phyloP scores from a whole-genome alignment of 1,140 invertebrate genomes.

The Battus philenor region DNA sequence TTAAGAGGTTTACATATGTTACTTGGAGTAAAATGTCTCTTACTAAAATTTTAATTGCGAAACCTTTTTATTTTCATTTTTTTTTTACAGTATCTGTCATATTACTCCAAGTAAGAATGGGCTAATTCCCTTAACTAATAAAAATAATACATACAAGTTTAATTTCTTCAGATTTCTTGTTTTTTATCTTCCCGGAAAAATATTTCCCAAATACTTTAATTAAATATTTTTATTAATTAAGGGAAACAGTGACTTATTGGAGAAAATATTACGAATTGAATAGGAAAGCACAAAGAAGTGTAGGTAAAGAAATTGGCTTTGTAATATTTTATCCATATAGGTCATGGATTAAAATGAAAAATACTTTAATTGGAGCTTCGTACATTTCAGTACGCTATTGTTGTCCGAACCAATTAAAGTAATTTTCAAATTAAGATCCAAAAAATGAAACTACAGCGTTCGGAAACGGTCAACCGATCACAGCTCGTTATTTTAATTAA shows the following conservation, averaged over 20 bases:
- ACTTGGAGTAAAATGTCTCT: conserved; percentile 22
- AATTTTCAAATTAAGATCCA: conserved; percentile 16
- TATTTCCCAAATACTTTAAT: too few species aligned
- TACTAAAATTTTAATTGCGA: conserved; percentile 1
- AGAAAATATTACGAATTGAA: conserved; percentile 19
- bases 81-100: background rate
- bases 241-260: background rate
- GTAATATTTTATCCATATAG: conserved; percentile 1
- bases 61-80: too few species aligned
- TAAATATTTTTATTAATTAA: conserved; percentile 10
- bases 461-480: conserved; percentile 50
- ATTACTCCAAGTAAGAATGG: conserved; percentile 9
- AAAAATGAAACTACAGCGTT: conserved; percentile 34
- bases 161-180: too few species aligned
- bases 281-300: background rate
- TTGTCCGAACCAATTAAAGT: background rate
- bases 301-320: background rate
- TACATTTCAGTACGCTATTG: background rate
- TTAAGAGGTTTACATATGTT: conserved; percentile 43
- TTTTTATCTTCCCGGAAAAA: too few species aligned
- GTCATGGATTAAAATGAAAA: conserved; percentile 2
- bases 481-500: conserved; percentile 34
- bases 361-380: conserved; percentile 4
- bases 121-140: conserved; percentile 21
- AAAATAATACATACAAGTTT: too few species aligned